phyloP scores from a whole-genome alignment of 2,888 invertebrate species.

The Agrochola lota region DNA sequence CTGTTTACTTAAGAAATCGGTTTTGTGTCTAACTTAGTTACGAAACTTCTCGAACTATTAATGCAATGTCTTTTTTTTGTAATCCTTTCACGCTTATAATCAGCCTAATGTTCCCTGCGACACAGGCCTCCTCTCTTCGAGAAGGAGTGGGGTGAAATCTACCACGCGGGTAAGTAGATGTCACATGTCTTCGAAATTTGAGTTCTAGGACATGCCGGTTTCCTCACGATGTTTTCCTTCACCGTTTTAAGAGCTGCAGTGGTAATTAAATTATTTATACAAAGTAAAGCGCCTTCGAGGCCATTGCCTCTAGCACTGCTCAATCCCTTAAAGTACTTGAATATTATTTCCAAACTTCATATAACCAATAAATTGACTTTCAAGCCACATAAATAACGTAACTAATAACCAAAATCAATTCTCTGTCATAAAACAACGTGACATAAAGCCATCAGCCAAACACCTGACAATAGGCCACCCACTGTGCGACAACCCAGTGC shows the following conservation, averaged over 20 bases:
- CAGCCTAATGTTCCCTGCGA: no score
- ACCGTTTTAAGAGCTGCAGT: no score
- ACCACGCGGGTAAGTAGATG: no score
- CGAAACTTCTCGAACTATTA: not conserved
- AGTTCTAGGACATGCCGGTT: no score
- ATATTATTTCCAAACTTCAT: not conserved
- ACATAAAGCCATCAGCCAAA: conserved; percentile 65
- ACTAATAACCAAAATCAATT: conserved; percentile 51
- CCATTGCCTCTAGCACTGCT: no score
- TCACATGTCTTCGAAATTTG: no score
- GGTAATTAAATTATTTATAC: no score
- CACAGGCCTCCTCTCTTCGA: no score
- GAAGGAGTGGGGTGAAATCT: no score
- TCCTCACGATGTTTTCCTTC: no score
- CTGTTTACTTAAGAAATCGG: conserved; percentile 25
- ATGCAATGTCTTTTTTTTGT: not conserved
- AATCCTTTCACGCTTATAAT: no score
- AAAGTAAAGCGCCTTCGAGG: no score
- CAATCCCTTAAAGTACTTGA: not conserved
- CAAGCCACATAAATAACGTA: conserved; percentile 3
- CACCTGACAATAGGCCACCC: conserved; percentile 81
- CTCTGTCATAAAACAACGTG: conserved; percentile 44
- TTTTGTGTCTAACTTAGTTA: not conserved
- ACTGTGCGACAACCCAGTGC: conserved; percentile 68
- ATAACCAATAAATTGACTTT: conserved; percentile 26